Percentiles rank a stretch among this genome's conserved stretches.
These are phyloP conservation scores for Abrostola tripartita DNA, from an alignment of 2,888 invertebrate species.

Conservation along the genomic window DNA sequence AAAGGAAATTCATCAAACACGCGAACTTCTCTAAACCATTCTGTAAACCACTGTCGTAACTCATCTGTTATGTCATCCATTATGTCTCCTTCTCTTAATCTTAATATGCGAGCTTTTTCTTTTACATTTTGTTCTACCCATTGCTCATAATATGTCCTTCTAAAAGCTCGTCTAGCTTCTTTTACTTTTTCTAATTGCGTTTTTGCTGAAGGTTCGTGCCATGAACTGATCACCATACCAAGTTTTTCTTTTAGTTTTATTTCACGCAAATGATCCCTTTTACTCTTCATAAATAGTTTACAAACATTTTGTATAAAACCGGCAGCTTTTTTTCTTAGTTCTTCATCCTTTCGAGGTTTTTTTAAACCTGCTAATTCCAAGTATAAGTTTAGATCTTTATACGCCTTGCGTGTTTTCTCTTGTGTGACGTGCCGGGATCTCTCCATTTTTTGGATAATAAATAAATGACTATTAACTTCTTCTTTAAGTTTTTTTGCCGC, in stretches of 20 bases:
- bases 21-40: slow-evolving; percentile 88
- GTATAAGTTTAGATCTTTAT: slow-evolving; percentile 75
- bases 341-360: slow-evolving; percentile 66
- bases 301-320: slow-evolving; percentile 72
- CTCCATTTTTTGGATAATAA: slow-evolving; percentile 82
- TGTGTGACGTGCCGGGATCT: slow-evolving; percentile 66
- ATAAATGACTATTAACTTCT: slow-evolving; percentile 70
- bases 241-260: slow-evolving; percentile 81
- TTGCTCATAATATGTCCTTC: slow-evolving; percentile 79
- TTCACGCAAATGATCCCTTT: slow-evolving; percentile 76
- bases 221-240: slow-evolving; percentile 88
- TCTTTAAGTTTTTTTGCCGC: slow-evolving; percentile 65
- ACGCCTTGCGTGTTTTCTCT: slow-evolving; percentile 64
- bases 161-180: slow-evolving; percentile 80
- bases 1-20: slow-evolving; percentile 92
- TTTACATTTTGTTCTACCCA: slow-evolving; percentile 80
- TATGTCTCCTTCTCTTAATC: slow-evolving; percentile 87
- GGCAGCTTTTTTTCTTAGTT: slow-evolving; percentile 67
- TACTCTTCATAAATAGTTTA: slow-evolving; percentile 80
- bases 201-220: slow-evolving; percentile 79
- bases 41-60: slow-evolving; percentile 92
- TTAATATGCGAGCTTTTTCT: slow-evolving; percentile 85
- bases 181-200: slow-evolving; percentile 81
- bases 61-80: slow-evolving; percentile 93
- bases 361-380: slow-evolving; percentile 80